phyloP scores from a whole-genome alignment of 2,888 invertebrate species.

The Lasius fuliginosus region DNA sequence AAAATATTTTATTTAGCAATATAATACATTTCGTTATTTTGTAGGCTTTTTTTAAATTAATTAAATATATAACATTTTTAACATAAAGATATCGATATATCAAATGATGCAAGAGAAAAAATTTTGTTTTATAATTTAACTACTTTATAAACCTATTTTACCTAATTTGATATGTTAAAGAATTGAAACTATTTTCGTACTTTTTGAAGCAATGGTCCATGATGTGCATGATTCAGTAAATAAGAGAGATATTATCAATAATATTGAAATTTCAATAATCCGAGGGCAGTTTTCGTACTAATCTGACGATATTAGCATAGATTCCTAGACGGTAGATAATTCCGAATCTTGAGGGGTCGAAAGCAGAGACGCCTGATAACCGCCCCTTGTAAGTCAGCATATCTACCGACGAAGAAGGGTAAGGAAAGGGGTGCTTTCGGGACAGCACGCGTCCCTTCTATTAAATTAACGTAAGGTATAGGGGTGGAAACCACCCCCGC shows the following conservation, averaged over 20 bases:
- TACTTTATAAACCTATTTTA: neutral
- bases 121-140: neutral
- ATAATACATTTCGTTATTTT: neutral
- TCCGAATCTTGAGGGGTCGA: slow-evolving; percentile 80
- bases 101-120: neutral
- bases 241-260: slow-evolving; percentile 36
- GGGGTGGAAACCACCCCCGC: slow-evolving; percentile 78
- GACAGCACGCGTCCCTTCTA: slow-evolving; percentile 83
- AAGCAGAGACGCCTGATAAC: slow-evolving; percentile 82
- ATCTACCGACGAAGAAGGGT: slow-evolving; percentile 78
- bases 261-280: slow-evolving; percentile 77
- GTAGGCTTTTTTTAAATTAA: neutral
- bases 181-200: neutral
- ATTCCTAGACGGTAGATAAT: slow-evolving; percentile 81
- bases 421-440: slow-evolving; percentile 77
- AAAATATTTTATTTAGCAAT: slow-evolving; percentile 18
- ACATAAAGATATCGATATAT: neutral
- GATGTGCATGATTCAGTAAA: neutral
- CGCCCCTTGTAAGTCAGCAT: slow-evolving; percentile 82
- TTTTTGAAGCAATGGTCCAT: neutral
- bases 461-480: slow-evolving; percentile 84
- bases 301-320: slow-evolving; percentile 81
- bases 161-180: neutral
- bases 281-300: slow-evolving; percentile 71
- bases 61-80: neutral